Evolutionary conservation across 1,140 invertebrate genomes (phyloP).

Genomic region (Anoplolepis gracilipes): DNA sequence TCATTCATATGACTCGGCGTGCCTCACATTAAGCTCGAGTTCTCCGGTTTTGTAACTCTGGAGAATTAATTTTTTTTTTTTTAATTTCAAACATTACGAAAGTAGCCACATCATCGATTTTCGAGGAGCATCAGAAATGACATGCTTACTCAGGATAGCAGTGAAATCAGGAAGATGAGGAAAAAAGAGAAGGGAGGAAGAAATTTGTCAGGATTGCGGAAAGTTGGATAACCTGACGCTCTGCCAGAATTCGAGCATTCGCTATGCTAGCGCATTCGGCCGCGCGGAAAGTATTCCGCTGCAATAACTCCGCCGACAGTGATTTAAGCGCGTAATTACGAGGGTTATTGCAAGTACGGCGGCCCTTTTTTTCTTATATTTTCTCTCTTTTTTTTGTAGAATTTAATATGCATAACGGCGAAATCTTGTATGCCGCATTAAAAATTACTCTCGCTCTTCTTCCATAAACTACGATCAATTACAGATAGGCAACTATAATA

Average conservation of each 20-base stretch:
- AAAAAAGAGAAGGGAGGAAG: constrained; percentile 1
- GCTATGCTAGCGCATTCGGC: constrained; percentile 43
- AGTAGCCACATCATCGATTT: constrained; percentile 42
- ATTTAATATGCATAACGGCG: constrained; percentile 50
- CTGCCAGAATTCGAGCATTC: constrained; percentile 45
- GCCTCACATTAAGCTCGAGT: neutral
- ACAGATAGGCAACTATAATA: neutral
- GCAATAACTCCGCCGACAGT: constrained; percentile 59
- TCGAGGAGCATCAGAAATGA: constrained; percentile 26
- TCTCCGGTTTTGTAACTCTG: neutral
- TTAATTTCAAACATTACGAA: constrained; percentile 17
- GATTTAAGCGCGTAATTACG: constrained; percentile 58
- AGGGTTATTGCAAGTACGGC: constrained; percentile 41
- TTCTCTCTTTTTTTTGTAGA: neutral
- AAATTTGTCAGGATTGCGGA: constrained; percentile 60
- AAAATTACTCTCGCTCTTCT: neutral
- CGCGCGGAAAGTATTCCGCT: constrained; percentile 47
- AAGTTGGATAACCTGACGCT: constrained; percentile 57
- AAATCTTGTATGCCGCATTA: neutral
- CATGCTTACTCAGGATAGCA: neutral
- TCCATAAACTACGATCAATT: neutral
- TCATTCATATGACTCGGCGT: neutral
- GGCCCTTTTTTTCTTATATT: neutral
- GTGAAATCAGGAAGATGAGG: neutral
- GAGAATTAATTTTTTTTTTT: constrained; percentile 25